A percentile compares a stretch with the other conserved stretches of the same genome.
Conservation (phyloP, 37 sponge, comb jelly and placozoan genomes). For the Tethya wilhelma region DNA sequence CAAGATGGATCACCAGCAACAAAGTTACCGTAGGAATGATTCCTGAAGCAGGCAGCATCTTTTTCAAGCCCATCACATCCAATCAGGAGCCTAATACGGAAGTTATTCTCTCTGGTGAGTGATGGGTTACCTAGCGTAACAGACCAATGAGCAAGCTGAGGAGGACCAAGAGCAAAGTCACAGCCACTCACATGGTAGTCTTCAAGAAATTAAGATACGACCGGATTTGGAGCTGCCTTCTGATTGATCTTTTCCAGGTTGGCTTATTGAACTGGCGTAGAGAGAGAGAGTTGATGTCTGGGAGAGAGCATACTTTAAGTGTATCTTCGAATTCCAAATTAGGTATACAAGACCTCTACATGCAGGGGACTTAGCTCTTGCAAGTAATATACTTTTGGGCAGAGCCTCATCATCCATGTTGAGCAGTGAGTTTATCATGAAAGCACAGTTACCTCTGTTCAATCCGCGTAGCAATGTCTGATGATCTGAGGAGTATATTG, state of each 20-base stretch:
- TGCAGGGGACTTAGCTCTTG: neutral
- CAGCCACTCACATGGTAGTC: neutral
- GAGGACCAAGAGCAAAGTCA: neutral
- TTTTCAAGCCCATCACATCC: constrained; percentile 15
- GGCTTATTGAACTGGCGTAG: too few relatives aligned
- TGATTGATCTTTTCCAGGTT: neutral
- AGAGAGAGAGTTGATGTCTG: too few relatives aligned
- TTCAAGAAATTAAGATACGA: neutral
- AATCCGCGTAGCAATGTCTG: neutral
- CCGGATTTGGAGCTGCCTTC: neutral
- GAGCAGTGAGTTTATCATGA: neutral
- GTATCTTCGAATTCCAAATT: too few relatives aligned
- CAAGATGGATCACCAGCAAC: neutral
- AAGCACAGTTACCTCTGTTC: too few relatives aligned
- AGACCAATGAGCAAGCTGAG: neutral
- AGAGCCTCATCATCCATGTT: neutral
- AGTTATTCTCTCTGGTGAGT: neutral
- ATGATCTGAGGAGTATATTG: neutral
- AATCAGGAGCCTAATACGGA: constrained; percentile 3
- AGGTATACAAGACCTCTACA: too few relatives aligned
- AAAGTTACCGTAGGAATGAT: neutral
- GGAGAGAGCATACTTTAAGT: too few relatives aligned
- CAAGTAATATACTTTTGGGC: neutral
- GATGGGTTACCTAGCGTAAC: neutral
- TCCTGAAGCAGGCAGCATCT: constrained; percentile 2